These are phyloP conservation scores for Hypselothyrea guttata DNA, from an alignment of 2,888 invertebrate species.

Conservation along the genomic window DNA sequence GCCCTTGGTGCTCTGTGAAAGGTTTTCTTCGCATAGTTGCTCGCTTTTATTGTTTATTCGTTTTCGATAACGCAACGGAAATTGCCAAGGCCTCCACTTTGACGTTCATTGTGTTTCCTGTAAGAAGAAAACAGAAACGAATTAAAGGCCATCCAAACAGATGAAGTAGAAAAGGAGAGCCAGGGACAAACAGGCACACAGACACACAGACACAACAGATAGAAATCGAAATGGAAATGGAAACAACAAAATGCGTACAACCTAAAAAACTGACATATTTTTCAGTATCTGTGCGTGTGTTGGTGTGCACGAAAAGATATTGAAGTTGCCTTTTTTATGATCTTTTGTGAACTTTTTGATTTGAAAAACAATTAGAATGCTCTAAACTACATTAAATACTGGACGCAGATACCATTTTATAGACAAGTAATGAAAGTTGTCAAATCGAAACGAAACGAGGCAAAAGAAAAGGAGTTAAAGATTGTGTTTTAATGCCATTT, in stretches of 20 bases:
- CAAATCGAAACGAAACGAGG: neutral
- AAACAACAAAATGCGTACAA: conserved; percentile 47
- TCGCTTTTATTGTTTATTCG: conserved; percentile 73
- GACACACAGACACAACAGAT: neutral
- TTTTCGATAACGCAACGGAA: conserved; percentile 76
- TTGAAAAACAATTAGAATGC: conserved; percentile 50
- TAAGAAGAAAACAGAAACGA: conserved; percentile 49
- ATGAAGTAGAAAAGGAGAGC: conserved; percentile 8
- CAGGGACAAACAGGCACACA: neutral
- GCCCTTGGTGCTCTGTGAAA: neutral
- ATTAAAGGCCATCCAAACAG: conserved; percentile 54
- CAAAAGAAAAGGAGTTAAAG: no score
- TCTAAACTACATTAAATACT: conserved; percentile 29
- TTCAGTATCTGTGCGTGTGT: conserved; percentile 27
- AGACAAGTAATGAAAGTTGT: conserved; percentile 33
- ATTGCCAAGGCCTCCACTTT: conserved; percentile 61
- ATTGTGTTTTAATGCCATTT: no score
- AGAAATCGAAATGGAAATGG: conserved; percentile 19
- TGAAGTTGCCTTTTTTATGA: conserved; percentile 42
- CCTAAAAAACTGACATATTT: conserved; percentile 52
- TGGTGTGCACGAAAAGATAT: conserved; percentile 18
- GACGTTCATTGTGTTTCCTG: conserved; percentile 56
- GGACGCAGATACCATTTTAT: conserved; percentile 10
- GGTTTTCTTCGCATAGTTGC: conserved; percentile 56
- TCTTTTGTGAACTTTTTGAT: conserved; percentile 47